Evolutionary conservation across 2,113 vertebrate genomes (phyloP).

Genomic region (Dolichotis patagonum): DNA sequence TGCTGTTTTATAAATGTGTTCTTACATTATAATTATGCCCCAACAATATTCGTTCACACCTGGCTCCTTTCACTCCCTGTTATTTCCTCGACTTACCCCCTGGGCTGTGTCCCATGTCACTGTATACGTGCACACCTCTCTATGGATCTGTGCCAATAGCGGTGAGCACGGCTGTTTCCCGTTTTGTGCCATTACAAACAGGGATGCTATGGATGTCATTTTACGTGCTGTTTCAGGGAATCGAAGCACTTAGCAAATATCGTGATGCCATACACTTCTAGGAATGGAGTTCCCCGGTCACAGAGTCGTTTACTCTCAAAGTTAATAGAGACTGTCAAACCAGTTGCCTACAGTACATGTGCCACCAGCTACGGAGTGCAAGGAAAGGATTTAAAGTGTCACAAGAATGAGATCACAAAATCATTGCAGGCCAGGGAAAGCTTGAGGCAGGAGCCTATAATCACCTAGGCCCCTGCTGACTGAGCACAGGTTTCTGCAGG

Average conservation of each 20-base stretch:
- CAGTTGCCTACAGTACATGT: neutral
- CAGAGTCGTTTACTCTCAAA: neutral
- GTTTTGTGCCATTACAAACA: neutral
- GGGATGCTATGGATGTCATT: neutral
- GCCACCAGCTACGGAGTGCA: no score
- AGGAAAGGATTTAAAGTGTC: neutral
- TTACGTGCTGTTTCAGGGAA: neutral
- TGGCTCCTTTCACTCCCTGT: neutral
- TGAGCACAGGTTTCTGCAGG: neutral
- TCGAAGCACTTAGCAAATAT: accelerated
- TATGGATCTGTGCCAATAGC: accelerated
- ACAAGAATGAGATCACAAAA: neutral
- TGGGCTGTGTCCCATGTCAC: neutral
- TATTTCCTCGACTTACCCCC: neutral
- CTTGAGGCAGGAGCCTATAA: neutral
- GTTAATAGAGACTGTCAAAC: no score
- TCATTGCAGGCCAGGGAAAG: neutral
- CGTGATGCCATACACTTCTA: no score
- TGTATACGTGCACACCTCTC: accelerated
- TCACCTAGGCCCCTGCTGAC: neutral
- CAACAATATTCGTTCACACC: no score
- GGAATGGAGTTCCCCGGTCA: neutral
- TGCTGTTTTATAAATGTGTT: no score
- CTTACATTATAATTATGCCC: no score
- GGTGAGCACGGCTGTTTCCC: no score